Base-by-base conservation (phyloP, 2,888 invertebrate species). In the Flabesymbios commensalis region DNA sequence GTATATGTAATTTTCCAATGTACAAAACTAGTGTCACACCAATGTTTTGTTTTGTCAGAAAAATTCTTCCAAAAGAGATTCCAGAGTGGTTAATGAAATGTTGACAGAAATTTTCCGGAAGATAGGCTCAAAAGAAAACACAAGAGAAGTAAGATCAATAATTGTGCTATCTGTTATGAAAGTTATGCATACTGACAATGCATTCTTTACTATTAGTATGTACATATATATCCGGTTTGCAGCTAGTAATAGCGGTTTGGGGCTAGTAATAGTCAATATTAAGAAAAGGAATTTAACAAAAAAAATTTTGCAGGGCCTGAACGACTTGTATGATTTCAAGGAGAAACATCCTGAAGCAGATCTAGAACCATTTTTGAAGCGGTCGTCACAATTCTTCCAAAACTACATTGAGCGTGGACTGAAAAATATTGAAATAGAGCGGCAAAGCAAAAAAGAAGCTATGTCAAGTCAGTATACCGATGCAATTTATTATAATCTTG, bases 61-160 rank as follows among this genome's bases (percentile, higher is more conserved):
- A n/a, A n/a, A n/a, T n/a, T n/a, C n/a, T n/a, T n/a, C n/a, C n/a
- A 60, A 84, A 87, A 84, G 88, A 0, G 84, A 92, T 62, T 90
- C 91, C 2, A 88, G 92, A 74, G 88, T 88, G 22, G 88, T 90
- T n/a, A 93, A 94, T 32, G 93, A 92, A 68, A 89, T 90, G 71
- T 84, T 96, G 62, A 90, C 92, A 0, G 90, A 91, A 75, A 95
- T 95, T 75, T 91, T 95, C 74, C 92, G 91, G 82, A 89, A 94
- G 74, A 94, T 95, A 75, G 94, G 94, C 41, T 90, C 89, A 49
- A 93, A 92, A 83, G 91, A 93, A 67, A 91, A 91, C 65, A 91
- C 91, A 2, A 84, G 85, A 75, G 87, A 87, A 75, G 78, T 77
- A 63, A 51, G 22, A 26, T 5, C 3, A 29, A 14, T n/a, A n/a